These are phyloP conservation scores for Apteryx mantelli DNA, from an alignment of 2,113 vertebrate species.

Conservation along the genomic window DNA sequence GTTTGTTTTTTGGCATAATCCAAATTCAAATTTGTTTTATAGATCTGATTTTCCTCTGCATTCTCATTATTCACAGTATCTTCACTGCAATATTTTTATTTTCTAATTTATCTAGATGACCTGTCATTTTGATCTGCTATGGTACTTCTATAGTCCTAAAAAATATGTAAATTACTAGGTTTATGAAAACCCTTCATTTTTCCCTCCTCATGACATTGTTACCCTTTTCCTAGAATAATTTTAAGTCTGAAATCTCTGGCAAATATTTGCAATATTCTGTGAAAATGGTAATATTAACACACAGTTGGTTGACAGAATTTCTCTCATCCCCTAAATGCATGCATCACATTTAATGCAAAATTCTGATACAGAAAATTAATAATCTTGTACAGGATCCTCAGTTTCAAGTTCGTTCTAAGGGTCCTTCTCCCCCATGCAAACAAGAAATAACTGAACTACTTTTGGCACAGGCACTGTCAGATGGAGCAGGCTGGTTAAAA, in stretches of 20 bases:
- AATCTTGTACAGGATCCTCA: background rate
- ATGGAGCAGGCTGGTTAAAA: conserved; percentile 17
- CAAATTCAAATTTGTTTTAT: background rate
- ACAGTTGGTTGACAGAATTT: background rate
- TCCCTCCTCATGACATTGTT: background rate
- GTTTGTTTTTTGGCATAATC: background rate
- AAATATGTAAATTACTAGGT: background rate
- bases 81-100: background rate
- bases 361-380: background rate
- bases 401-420: background rate
- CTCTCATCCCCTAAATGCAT: background rate
- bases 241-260: background rate
- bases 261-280: background rate
- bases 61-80: background rate
- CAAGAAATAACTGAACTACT: background rate
- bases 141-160: background rate
- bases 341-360: background rate
- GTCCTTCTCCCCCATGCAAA: background rate
- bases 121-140: background rate
- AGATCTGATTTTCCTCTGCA: background rate
- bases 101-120: background rate
- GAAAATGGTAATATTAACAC: background rate
- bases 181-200: background rate
- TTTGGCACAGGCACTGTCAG: background rate
- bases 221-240: background rate